These are phyloP conservation scores for Callyntrura guangdongensis DNA, from an alignment of 2,888 invertebrate genomes.

Conservation along the genomic window DNA sequence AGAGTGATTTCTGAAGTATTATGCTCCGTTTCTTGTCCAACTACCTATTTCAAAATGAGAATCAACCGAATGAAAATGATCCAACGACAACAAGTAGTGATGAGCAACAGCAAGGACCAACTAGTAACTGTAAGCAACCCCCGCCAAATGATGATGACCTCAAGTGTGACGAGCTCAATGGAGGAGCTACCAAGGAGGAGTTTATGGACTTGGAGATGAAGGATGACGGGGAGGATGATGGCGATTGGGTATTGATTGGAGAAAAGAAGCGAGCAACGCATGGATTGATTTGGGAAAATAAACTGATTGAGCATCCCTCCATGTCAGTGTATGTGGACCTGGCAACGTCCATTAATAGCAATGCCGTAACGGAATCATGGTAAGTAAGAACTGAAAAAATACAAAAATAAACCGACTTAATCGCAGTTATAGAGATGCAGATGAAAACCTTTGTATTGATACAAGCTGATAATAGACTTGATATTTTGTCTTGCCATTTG, in stretches of 20 bases:
- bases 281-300: conserved; percentile 36
- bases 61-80: conserved; percentile 48
- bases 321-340: conserved; percentile 60
- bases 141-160: background rate
- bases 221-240: conserved; percentile 34
- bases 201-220: conserved; percentile 52
- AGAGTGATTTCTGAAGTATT: conserved; percentile 34
- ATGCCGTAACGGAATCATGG: conserved; percentile 20
- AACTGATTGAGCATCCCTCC: conserved; percentile 58
- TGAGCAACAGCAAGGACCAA: conserved; percentile 55
- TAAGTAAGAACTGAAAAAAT: conserved; percentile 1
- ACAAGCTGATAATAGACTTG: too few relatives aligned
- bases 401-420: too few relatives aligned
- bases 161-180: background rate
- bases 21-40: conserved; percentile 61
- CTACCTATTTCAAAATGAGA: conserved; percentile 58
- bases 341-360: conserved; percentile 21
- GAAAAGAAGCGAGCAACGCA: background rate
- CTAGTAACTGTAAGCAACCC: conserved; percentile 16
- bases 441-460: too few relatives aligned
- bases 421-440: too few relatives aligned
- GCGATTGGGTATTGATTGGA: conserved; percentile 62
- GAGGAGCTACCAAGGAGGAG: conserved; percentile 28
- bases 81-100: conserved; percentile 30
- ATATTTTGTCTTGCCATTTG: too few relatives aligned